Conservation (phyloP, 1,140 invertebrate species). For the Antheraea pernyi region DNA sequence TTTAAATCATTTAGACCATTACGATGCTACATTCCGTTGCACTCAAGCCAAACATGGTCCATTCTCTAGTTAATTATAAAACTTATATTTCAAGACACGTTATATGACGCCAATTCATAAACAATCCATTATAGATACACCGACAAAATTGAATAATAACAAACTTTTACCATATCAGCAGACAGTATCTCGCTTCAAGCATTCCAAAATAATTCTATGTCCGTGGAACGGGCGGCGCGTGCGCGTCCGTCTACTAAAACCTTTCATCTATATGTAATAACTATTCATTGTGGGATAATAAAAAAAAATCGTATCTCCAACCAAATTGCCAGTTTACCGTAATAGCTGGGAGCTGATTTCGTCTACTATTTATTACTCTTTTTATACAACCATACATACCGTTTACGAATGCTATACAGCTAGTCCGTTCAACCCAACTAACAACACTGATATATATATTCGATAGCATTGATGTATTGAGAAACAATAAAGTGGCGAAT, state of each 20-base stretch:
- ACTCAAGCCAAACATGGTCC: not conserved
- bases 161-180: slow-evolving; percentile 17
- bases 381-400: slow-evolving; percentile 14
- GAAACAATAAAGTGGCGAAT: too few relatives aligned
- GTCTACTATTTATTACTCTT: slow-evolving; percentile 34
- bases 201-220: slow-evolving; percentile 45
- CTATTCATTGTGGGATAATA: slow-evolving; percentile 51
- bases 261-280: slow-evolving; percentile 53
- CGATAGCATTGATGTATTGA: too few relatives aligned
- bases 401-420: not conserved
- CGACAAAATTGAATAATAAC: slow-evolving; percentile 22
- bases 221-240: slow-evolving; percentile 36
- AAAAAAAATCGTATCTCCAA: slow-evolving; percentile 39
- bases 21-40: too few relatives aligned
- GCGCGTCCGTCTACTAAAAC: slow-evolving; percentile 27
- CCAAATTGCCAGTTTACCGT: slow-evolving; percentile 43
- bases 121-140: not conserved
- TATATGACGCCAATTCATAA: not conserved
- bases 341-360: slow-evolving; percentile 49
- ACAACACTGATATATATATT: not conserved
- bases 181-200: slow-evolving; percentile 41
- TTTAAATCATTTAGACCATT: too few relatives aligned
- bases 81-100: not conserved
- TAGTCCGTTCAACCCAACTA: not conserved
- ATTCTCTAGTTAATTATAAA: not conserved